These are phyloP conservation scores for Lepidocyrtinus sp. DNA, from an alignment of 2,888 invertebrate species.

Conservation along the genomic window DNA sequence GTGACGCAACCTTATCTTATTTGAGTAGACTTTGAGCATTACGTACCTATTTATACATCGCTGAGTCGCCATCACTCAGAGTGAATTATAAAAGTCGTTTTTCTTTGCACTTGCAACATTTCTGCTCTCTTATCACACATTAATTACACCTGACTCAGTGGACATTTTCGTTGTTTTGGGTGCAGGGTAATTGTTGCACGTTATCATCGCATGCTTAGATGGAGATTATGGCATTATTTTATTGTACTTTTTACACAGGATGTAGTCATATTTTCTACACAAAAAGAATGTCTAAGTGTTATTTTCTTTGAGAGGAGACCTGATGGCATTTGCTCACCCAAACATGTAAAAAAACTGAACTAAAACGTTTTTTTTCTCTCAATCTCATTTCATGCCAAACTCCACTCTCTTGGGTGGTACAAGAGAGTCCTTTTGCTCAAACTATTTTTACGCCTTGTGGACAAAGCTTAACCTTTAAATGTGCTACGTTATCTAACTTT, in stretches of 20 bases:
- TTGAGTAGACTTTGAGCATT: too few species aligned
- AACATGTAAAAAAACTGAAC: background rate
- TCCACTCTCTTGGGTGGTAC: slow-evolving; percentile 7
- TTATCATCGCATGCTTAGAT: background rate
- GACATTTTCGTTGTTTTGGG: background rate
- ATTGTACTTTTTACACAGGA: background rate
- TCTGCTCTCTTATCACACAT: background rate
- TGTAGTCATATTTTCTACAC: too few species aligned
- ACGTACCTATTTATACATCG: slow-evolving; percentile 8
- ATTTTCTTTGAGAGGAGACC: background rate
- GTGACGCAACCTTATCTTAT: slow-evolving; percentile 3
- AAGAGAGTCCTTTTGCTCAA: background rate
- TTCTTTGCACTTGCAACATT: slow-evolving; percentile 7
- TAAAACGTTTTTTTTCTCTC: too few species aligned
- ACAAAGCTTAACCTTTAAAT: slow-evolving; percentile 56
- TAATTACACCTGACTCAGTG: slow-evolving; percentile 6
- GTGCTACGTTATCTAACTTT: background rate
- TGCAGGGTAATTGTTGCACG: slow-evolving; percentile 4
- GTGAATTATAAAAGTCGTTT: background rate
- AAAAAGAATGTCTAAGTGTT: background rate
- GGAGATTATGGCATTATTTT: background rate
- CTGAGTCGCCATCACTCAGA: too few species aligned
- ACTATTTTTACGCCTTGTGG: slow-evolving; percentile 56
- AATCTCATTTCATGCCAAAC: background rate
- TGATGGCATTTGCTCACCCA: background rate